These are phyloP conservation scores for Laticauda colubrina DNA, from an alignment of 2,113 vertebrate species.

Conservation along the genomic window DNA sequence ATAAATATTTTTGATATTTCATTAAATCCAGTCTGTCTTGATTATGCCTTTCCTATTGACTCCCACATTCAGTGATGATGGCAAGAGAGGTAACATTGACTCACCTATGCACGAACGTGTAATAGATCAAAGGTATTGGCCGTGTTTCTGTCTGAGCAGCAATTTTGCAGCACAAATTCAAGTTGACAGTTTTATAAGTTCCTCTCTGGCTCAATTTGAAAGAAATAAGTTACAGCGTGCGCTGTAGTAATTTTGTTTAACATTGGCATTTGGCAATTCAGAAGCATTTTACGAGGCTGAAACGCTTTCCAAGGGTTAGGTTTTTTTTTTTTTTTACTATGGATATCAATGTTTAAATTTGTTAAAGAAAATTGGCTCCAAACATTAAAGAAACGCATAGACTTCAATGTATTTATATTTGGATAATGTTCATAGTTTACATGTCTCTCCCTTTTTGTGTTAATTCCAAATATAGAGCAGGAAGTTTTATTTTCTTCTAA, in stretches of 20 bases:
- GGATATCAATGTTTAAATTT: slow-evolving; percentile 28
- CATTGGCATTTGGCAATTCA: slow-evolving; percentile 29
- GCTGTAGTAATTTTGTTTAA: slow-evolving; percentile 45
- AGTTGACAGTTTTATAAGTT: slow-evolving; percentile 42
- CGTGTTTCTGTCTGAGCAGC: slow-evolving; percentile 41
- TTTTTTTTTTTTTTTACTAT: neutral
- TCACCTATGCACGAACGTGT: slow-evolving; percentile 2
- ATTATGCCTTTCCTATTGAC: slow-evolving; percentile 18
- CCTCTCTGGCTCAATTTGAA: slow-evolving; percentile 44
- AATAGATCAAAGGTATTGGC: slow-evolving; percentile 25
- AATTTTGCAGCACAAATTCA: slow-evolving; percentile 44
- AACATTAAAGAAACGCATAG: slow-evolving; percentile 36
- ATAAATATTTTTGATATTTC: slow-evolving; percentile 48
- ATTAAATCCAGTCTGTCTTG: slow-evolving; percentile 43
- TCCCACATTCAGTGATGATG: slow-evolving; percentile 6
- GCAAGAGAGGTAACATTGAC: slow-evolving; percentile 27
- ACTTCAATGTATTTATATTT: slow-evolving; percentile 42
- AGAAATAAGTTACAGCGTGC: slow-evolving; percentile 39
- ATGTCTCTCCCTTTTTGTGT: fast-evolving
- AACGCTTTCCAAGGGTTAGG: slow-evolving; percentile 43
- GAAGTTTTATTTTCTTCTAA: slow-evolving; percentile 8
- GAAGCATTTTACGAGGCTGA: slow-evolving; percentile 31
- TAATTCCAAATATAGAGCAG: neutral
- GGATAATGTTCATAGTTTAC: slow-evolving; percentile 25
- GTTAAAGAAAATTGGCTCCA: slow-evolving; percentile 38